Evolutionary conservation across 2,888 invertebrate genomes (phyloP), one percentile per base, ranked within the genome.

Genomic region (Anarsia innoxiella): DNA sequence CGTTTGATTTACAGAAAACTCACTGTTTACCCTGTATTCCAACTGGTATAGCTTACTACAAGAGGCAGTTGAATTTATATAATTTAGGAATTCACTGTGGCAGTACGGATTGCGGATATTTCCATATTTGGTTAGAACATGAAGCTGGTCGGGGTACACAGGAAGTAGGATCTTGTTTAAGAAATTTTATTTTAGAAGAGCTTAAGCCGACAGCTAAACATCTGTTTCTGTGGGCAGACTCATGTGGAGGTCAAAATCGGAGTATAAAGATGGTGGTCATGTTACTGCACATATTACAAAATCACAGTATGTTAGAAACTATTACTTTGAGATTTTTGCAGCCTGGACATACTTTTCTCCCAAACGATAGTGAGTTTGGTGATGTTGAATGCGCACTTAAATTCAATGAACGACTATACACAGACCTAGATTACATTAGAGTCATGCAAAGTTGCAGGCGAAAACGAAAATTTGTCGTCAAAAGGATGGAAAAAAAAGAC

Each of bases 231-330:
- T 54, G 52, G 52, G 32, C 42, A 11, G 50, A 55, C 38, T 52
- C 48, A 12, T 52, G 51, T 38, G 49, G 48, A 6, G 50, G 50
- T 4, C 49, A 53, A 41, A 55, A 52, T 39, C 27, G 38, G 31
- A 42, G 19, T 10, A 40, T 45, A 4, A 42, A 45, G 31, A 12
- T 46, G 10, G 29, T 37, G 0, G 16, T 46, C 1, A 44, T 46
- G 41, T 16, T 46, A 6, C 2, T 26, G 15, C 19, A 36, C 11
- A 37, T 39, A 14, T 19, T 44, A 9, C 35, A 36, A 1, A 23
- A n/a, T 10, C 44, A 41, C 16, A 5, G 6, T 6, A 37, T 23
- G 1, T n/a, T 46, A 9, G 4, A 42, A 33, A 44, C 26, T 23
- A 40, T 44, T 1, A 41, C 39, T 1, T 2, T 44, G 23, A 15